Base-by-base conservation (phyloP, 2,797 vertebrate genomes). In the Melanotaenia boesemani region DNA sequence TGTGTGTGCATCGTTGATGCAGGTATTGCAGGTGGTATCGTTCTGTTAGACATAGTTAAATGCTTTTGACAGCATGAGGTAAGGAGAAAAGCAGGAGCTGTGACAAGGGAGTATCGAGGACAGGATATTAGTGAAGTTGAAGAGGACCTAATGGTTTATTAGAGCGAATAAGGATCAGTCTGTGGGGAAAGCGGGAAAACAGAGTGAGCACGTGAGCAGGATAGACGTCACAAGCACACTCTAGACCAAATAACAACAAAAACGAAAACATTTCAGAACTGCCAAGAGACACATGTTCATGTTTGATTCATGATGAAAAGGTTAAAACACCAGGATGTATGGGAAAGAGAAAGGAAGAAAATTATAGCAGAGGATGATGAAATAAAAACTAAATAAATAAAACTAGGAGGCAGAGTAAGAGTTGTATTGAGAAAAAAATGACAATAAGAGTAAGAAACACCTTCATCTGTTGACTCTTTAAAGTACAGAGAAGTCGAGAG, bases 101-200 rank as follows among this genome's bases (percentile, higher is more conserved):
- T 76, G 77, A 81, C 65, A 63, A 69, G 70, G 67, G 63, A 75
- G 74, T 30, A 22, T 16, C 28, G 55, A 82, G 78, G 81, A 86
- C 44, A 41, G 80, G 79, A 84, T 69, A 73, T 80, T 65, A 62
- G 36, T 64, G 65, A 70, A 82, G 79, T 86, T 77, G 81, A 88
- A 88, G 67, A 77, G 77, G 77, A 55, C 20, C 52, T 90, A 86
- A 82, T 88, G 84, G 82, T 83, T 77, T 80, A 82, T 67, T 83
- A 82, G 85, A 91, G 86, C 48, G 73, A 82, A 72, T 77, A 82
- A 84, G 63, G 80, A 82, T 82, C 79, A 46, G 37, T 5, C 16
- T 65, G 68, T 65, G 81, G 57, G 32, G 36, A 63, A n/a, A 63
- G 74, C 28, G 62, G 67, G 37, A 74, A 62, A 83, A 61, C 60